Percentiles rank a stretch among this genome's conserved stretches.
Evolutionary conservation across 2,888 invertebrate species (phyloP).

Genomic region (Gonocerus acuteangulatus): DNA sequence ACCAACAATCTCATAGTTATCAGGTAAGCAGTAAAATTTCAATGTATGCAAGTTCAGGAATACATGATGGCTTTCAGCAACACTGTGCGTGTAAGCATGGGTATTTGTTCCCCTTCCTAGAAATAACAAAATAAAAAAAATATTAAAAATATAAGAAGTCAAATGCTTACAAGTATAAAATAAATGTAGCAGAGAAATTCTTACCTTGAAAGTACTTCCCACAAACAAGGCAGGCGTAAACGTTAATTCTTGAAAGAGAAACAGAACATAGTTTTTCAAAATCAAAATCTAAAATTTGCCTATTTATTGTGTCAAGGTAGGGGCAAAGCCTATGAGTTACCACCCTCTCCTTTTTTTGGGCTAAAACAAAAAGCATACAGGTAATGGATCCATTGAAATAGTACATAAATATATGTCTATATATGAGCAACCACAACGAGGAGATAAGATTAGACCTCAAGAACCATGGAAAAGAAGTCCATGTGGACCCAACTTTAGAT

Average conservation of each 20-base stretch:
- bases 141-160: background rate
- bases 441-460: background rate
- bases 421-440: too few relatives aligned
- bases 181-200: background rate
- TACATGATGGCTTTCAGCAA: slow-evolving; percentile 95
- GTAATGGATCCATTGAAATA: background rate
- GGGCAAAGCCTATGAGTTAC: slow-evolving; percentile 65
- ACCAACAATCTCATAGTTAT: slow-evolving; percentile 98
- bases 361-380: slow-evolving; percentile 18
- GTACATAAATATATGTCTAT: background rate
- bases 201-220: slow-evolving; percentile 88
- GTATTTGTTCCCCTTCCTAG: slow-evolving; percentile 94
- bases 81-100: slow-evolving; percentile 97
- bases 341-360: slow-evolving; percentile 27
- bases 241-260: slow-evolving; percentile 94
- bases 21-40: slow-evolving; percentile 97
- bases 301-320: slow-evolving; percentile 95
- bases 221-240: slow-evolving; percentile 97
- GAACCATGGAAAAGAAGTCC: background rate
- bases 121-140: slow-evolving; percentile 12
- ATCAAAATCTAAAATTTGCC: slow-evolving; percentile 95
- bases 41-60: slow-evolving; percentile 93
- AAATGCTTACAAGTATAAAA: background rate
- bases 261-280: slow-evolving; percentile 99
- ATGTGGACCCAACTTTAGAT: too few relatives aligned